Evolutionary conservation across 1,140 invertebrate genomes (phyloP).

Genomic region (Ceratina australensis): DNA sequence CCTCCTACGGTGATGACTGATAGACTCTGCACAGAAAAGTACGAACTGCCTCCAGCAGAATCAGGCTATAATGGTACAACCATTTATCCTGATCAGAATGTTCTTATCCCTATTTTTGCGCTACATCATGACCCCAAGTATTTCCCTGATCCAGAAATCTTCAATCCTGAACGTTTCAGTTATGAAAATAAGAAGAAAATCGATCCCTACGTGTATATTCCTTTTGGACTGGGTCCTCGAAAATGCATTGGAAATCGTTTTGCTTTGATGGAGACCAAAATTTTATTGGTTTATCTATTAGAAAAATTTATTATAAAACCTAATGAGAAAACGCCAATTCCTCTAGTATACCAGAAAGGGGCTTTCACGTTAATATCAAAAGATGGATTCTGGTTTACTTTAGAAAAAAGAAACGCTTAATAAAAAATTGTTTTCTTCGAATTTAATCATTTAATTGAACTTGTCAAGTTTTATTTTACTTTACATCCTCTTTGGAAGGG

Average conservation of each 20-base stretch:
- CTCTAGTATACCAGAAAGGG: conserved; percentile 60
- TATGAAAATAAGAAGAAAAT: conserved; percentile 72
- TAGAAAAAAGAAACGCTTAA: conserved; percentile 51
- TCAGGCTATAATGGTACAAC: conserved; percentile 20
- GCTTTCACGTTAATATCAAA: conserved; percentile 56
- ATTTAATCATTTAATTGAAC: not conserved
- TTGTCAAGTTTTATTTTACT: not conserved
- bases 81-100: conserved; percentile 39
- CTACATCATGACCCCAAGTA: conserved; percentile 68
- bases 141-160: conserved; percentile 75
- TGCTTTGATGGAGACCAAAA: conserved; percentile 73
- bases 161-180: conserved; percentile 78
- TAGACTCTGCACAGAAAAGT: conserved; percentile 75
- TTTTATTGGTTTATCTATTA: conserved; percentile 65
- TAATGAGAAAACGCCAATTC: conserved; percentile 56
- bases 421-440: not conserved
- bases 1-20: conserved; percentile 79
- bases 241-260: conserved; percentile 71
- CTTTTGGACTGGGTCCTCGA: conserved; percentile 81
- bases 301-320: conserved; percentile 64
- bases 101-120: conserved; percentile 61
- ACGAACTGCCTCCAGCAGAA: conserved; percentile 53
- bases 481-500: not conserved
- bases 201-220: conserved; percentile 77
- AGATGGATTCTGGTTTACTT: conserved; percentile 66